Evolutionary conservation across 2,888 invertebrate genomes (phyloP).

Genomic region (Endotricha flammealis): DNA sequence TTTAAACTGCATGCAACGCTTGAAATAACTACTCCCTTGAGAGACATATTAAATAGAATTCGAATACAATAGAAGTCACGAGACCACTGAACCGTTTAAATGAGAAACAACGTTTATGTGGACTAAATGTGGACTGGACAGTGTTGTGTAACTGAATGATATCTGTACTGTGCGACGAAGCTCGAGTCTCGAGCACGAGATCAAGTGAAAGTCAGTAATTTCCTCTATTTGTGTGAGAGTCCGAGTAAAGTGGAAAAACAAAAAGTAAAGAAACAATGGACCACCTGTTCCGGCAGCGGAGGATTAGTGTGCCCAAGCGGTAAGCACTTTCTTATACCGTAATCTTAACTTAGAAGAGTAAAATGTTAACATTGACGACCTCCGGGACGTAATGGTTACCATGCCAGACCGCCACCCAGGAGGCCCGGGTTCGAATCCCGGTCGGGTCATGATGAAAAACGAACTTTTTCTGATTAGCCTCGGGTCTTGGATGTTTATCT

Average conservation of each 20-base stretch:
- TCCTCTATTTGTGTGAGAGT: slow-evolving; percentile 54
- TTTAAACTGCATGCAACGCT: slow-evolving; percentile 4
- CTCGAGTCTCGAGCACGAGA: slow-evolving; percentile 38
- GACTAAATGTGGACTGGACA: slow-evolving; percentile 4
- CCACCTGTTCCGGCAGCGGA: slow-evolving; percentile 71
- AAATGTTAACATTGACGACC: no score
- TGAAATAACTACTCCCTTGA: slow-evolving; percentile 2
- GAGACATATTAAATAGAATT: slow-evolving; percentile 2
- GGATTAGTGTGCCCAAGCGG: slow-evolving; percentile 70
- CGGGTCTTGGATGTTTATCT: no score
- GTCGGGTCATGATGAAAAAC: no score
- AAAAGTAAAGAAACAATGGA: slow-evolving; percentile 61
- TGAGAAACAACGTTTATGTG: slow-evolving; percentile 10
- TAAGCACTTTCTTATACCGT: slow-evolving; percentile 35
- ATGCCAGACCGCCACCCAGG: no score
- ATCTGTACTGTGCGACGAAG: slow-evolving; percentile 17
- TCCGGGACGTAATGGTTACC: no score
- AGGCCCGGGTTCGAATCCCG: no score
- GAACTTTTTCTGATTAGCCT: no score
- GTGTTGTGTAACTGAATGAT: slow-evolving; percentile 21
- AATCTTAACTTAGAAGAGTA: no score
- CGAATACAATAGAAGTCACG: neutral
- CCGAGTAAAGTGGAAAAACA: slow-evolving; percentile 48
- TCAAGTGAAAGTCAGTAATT: slow-evolving; percentile 70
- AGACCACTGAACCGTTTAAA: slow-evolving; percentile 1